Percentiles rank a stretch among this genome's conserved stretches.
These are phyloP conservation scores for Drosophila navojoa DNA, from an alignment of 1,140 invertebrate genomes.

Conservation along the genomic window DNA sequence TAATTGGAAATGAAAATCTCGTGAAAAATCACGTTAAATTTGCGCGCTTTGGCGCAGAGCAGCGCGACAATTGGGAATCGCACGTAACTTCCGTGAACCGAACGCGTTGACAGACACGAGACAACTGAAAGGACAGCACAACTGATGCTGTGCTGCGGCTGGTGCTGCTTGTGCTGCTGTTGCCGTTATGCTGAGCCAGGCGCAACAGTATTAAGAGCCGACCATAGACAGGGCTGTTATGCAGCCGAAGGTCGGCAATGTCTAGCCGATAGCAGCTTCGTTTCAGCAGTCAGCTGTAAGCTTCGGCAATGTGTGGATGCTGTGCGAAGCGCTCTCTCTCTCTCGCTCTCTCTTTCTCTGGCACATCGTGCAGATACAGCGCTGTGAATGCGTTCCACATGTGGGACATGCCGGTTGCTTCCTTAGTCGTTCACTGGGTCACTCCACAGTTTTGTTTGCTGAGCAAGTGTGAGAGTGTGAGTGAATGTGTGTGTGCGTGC, in stretches of 20 bases:
- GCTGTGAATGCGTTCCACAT: constrained; percentile 38
- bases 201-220: constrained; percentile 64
- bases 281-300: constrained; percentile 17
- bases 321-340: constrained; percentile 24
- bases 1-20: constrained; percentile 50
- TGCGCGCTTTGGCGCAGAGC: neutral
- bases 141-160: constrained; percentile 25
- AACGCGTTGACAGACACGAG: constrained; percentile 75
- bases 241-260: constrained; percentile 7
- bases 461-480: constrained; percentile 9
- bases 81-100: constrained; percentile 54
- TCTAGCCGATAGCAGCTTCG: constrained; percentile 11
- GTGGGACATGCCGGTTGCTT: constrained; percentile 10
- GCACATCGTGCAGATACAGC: constrained; percentile 60
- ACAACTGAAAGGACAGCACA: constrained; percentile 59
- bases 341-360: neutral
- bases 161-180: constrained; percentile 17
- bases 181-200: constrained; percentile 39
- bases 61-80: constrained; percentile 8
- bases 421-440: constrained; percentile 78
- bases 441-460: constrained; percentile 52
- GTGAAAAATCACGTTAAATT: constrained; percentile 37
- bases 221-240: constrained; percentile 53
- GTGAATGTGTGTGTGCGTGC: neutral
- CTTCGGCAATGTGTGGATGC: constrained; percentile 49